Evolutionary conservation across 2,113 vertebrate species (phyloP), one percentile per base, ranked within the genome.

Genomic region (Reinhardtius hippoglossoides): DNA sequence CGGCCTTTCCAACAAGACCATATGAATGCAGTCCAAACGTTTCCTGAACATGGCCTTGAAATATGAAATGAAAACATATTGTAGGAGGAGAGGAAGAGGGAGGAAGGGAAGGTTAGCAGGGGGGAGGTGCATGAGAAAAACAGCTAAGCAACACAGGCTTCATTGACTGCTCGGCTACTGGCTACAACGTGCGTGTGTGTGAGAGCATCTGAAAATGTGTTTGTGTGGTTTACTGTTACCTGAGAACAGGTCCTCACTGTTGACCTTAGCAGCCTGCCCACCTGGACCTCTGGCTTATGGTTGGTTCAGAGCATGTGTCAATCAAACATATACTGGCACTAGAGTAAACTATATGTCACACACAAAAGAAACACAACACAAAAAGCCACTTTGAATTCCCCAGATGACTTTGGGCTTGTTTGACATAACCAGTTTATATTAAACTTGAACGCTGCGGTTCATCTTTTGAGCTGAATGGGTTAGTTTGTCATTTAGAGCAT

Each of bases 161-260:
- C 91, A 90, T 94, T 94, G 86, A 92, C 52, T 57, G 56, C 72
- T 66, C 23, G 56, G 60, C 61, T 26, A 40, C 44, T 73, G 66
- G 79, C 79, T 69, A 23, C 69, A 66, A 55, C 59, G 59, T 70
- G 68, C 15, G 27, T 58, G 74, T 66, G 74, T 52, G 58, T 58
- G 69, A 50, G 54, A 80, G 69, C 40, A 27, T 83, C 62, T 75
- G 65, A 56, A 76, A 67, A 54, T 83, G 75, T 78, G 73, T 62
- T 21, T 72, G 67, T 67, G 50, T 78, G 71, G 58, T 71, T 24
- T 21, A 57, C 24, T 26, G 6, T 84, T 77, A 88, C 82, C 85
- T 90, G 75, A 80, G 78, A 93, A 92, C 93, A 93, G 88, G 62
- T 76, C 66, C 40, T 65, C 83, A 90, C 85, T 89, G 89, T 93